These are phyloP conservation scores for Tachina lurida DNA, from an alignment of 2,888 invertebrate genomes.

Conservation along the genomic window DNA sequence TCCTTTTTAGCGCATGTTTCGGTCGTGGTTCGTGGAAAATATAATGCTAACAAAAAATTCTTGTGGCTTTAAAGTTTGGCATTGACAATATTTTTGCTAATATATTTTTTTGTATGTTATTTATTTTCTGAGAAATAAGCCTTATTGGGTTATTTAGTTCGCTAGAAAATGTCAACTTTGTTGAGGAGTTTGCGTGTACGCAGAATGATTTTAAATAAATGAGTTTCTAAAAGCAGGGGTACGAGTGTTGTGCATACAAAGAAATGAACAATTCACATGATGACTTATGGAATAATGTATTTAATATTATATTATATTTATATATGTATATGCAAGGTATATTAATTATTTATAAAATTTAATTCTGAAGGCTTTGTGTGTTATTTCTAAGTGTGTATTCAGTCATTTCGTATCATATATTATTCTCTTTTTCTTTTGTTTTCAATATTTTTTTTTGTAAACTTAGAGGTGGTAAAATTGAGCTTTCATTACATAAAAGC, in stretches of 20 bases:
- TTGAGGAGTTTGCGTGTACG: slow-evolving; percentile 10
- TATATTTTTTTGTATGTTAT: slow-evolving; percentile 1
- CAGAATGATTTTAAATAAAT: slow-evolving; percentile 32
- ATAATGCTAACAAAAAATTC: slow-evolving; percentile 19
- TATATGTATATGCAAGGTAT: no score
- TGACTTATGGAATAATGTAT: no score
- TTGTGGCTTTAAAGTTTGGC: slow-evolving; percentile 38
- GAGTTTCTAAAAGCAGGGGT: not conserved
- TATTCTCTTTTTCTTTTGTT: no score
- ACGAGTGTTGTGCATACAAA: not conserved
- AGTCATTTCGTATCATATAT: no score
- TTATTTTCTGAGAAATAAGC: not conserved
- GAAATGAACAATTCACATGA: no score
- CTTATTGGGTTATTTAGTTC: slow-evolving; percentile 9
- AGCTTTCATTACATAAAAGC: no score
- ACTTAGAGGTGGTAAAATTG: no score
- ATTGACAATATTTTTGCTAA: slow-evolving; percentile 43
- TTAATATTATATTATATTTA: no score
- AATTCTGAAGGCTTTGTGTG: no score
- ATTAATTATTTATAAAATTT: no score
- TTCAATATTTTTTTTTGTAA: no score
- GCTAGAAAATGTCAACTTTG: not conserved
- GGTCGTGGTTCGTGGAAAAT: slow-evolving; percentile 33
- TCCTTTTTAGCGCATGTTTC: slow-evolving; percentile 67
- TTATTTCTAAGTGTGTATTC: no score